Evolutionary conservation across 2,888 invertebrate genomes (phyloP), one percentile per base, ranked within the genome.

Genomic region (Lysandra coridon): DNA sequence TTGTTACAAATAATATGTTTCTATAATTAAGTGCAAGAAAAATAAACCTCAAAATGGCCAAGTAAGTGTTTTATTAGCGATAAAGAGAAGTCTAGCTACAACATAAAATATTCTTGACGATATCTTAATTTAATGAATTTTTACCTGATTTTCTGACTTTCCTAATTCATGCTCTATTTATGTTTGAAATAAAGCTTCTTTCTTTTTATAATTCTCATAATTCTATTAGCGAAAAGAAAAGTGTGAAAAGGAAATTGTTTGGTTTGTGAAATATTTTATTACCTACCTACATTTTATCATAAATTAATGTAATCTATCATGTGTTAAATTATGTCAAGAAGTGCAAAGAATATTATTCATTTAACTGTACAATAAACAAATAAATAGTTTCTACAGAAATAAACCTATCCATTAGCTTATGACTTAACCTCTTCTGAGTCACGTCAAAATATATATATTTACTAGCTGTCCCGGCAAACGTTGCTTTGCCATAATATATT

Each of bases 41-140:
- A 82, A 82, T 4, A 81, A 64, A 78, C 57, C 81, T 81, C 87
- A 92, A 90, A 86, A 93, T 93, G 93, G 92, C 93, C 85, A 93
- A 93, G 93, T 93, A 85, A 91, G 93, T 91, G 73, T 62, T 79
- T 79, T 79, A 62, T 80, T 78, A 53, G 78, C 40, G 57, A 12
- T 78, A 76, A 79, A 76, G 81, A 79, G 44, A 80, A 78, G 76
- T 78, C 80, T 74, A 78, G 74, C 23, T 23, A 62, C 79, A 75
- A 53, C 23, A 49, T 12, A 23, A 33, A 57, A 40, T 30, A 76
- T 76, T 76, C 33, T 23, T 33, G 76, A 30, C 76, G 33, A 10
- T 33, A 69, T 69, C 14, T 4, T 33, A 12, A 10, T 33, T 5
- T 69, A 30, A 4, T 64, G 14, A 4, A 37, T 69, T 37, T 69